Evolutionary conservation across 2,888 invertebrate genomes (phyloP), one percentile per base, ranked within the genome.

Genomic region (Scaptomyza flava): DNA sequence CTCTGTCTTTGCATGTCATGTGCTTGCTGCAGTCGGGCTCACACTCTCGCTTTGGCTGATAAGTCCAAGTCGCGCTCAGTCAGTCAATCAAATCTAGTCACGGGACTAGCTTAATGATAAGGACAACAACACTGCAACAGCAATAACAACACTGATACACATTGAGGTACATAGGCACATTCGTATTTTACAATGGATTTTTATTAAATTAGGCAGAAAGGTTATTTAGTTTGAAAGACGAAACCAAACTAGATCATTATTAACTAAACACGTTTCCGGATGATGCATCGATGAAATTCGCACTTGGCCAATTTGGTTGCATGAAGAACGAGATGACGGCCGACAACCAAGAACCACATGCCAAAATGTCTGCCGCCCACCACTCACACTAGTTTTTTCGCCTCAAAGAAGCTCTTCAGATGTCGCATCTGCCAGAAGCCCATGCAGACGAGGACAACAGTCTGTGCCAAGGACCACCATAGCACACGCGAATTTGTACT

Each of bases 371-470:
- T 27, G 23, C 7, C 23, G 1, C 36, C 34, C 14, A 27, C 12
- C 42, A 33, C 63, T 82, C 66, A 85, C 72, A 98, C 98, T 91
- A 99, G 94, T 94, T 99, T 99, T 93, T 99, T 99, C 31, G 99
- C 99, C 93, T 99, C 99, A 90, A 99, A 99, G 94, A 99, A 99
- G 89, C 97, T 97, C 94, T 99, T 99, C 79, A 99, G 94, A 94
- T 99, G 99, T 89, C 96, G 95, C 98, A 99, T 99, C 93, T 99
- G 99, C 99, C 99, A 99, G 79, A 98, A 96, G 14, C 99, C 99
- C 94, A 99, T 99, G 34, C 94, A 93, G 0, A 99, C 93, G 11
- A 99, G 94, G 43, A 99, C 96, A 57, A 95, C 93, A 0, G 98
- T 97, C 93, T 99, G 99, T 0, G 96, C 95, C 12, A 98, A 93